Percentiles rank a stretch among this genome's conserved stretches.
These are phyloP conservation scores for Esox masquinongy DNA, from an alignment of 2,797 vertebrate species.

Conservation along the genomic window DNA sequence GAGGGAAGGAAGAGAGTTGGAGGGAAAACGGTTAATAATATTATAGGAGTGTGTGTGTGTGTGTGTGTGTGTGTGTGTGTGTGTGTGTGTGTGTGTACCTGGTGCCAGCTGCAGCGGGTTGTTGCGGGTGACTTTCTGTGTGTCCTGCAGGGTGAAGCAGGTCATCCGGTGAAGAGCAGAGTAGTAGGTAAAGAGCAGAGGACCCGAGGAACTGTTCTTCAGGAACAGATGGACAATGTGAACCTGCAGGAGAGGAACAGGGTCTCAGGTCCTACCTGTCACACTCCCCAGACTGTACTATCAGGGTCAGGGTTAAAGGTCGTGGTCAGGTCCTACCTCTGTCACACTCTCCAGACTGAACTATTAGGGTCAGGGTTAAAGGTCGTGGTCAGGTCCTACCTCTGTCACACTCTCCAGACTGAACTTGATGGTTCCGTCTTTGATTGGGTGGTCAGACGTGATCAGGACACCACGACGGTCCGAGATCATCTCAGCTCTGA, in stretches of 20 bases:
- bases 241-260: neutral
- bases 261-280: neutral
- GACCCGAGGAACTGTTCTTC: conserved; percentile 69
- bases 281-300: neutral
- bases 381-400: conserved; percentile 31
- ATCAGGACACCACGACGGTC: conserved; percentile 79
- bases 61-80: neutral
- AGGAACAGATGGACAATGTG: conserved; percentile 61
- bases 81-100: conserved; percentile 33
- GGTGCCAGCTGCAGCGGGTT: conserved; percentile 70
- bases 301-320: too few species aligned
- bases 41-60: neutral
- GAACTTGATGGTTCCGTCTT: conserved; percentile 66
- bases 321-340: neutral
- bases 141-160: conserved; percentile 68
- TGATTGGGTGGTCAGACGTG: conserved; percentile 36
- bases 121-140: conserved; percentile 54
- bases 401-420: neutral
- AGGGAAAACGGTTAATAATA: too few species aligned
- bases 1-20: neutral
- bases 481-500: conserved; percentile 72
- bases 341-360: neutral
- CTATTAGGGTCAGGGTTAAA: neutral
- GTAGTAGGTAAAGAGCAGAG: conserved; percentile 75
- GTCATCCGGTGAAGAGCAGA: conserved; percentile 48